Evolutionary conservation across 2,113 vertebrate species (phyloP).

Genomic region (Lasiurus cinereus): DNA sequence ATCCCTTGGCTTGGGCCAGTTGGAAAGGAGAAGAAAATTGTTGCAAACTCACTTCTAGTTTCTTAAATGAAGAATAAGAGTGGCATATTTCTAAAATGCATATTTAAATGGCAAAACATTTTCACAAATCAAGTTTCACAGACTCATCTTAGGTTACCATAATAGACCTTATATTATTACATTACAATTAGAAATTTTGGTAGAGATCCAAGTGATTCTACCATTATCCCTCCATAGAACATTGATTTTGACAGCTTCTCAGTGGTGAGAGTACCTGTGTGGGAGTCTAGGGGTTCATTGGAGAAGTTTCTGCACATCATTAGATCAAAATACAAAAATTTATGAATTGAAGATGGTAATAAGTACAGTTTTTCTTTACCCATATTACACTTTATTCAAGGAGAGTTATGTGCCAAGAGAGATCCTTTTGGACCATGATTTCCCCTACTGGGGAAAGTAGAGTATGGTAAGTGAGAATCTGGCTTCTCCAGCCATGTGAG

Average conservation of each 20-base stretch:
- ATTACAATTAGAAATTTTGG: neutral
- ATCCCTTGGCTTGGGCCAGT: neutral
- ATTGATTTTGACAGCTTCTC: neutral
- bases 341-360: neutral
- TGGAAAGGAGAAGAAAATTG: neutral
- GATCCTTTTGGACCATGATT: neutral
- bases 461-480: neutral
- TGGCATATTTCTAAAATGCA: neutral
- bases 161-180: neutral
- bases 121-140: neutral
- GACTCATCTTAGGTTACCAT: neutral
- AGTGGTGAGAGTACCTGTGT: neutral
- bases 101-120: slow-evolving; percentile 19
- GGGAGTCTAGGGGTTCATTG: neutral
- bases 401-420: neutral
- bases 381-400: neutral
- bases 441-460: neutral
- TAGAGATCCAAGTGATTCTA: neutral
- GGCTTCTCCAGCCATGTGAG: neutral
- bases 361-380: neutral
- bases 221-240: neutral
- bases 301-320: neutral
- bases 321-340: neutral
- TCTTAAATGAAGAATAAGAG: neutral
- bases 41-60: neutral